These are phyloP conservation scores for Oxyteleia sp. DNA, from an alignment of 2,888 invertebrate genomes.

Conservation along the genomic window DNA sequence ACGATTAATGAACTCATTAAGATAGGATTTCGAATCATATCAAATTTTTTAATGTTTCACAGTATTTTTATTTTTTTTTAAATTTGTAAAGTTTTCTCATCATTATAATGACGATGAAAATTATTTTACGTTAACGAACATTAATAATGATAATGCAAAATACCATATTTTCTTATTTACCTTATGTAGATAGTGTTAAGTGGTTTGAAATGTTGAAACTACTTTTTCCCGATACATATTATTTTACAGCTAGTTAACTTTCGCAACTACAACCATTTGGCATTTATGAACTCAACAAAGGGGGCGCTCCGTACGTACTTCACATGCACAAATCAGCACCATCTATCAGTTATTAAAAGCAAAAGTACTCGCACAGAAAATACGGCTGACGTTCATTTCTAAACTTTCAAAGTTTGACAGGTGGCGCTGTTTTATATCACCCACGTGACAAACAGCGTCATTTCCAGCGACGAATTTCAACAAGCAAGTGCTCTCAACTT, in stretches of 20 bases:
- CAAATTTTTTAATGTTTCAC: too few species aligned
- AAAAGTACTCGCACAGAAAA: neutral
- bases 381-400: neutral
- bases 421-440: slow-evolving; percentile 3
- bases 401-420: neutral
- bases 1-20: too few species aligned
- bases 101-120: too few species aligned
- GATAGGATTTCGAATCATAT: too few species aligned
- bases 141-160: neutral
- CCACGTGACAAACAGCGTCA: neutral
- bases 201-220: too few species aligned
- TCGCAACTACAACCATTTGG: too few species aligned
- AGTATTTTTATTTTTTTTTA: too few species aligned
- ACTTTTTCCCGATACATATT: too few species aligned
- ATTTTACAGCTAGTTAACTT: too few species aligned
- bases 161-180: neutral
- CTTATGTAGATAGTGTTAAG: too few species aligned
- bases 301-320: neutral
- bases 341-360: neutral
- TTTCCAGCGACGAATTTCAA: slow-evolving; percentile 1
- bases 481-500: neutral
- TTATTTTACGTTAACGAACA: too few species aligned
- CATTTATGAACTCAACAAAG: neutral
- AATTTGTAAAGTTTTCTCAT: too few species aligned
- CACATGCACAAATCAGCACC: neutral